phyloP scores from a whole-genome alignment of 2,797 vertebrate genomes.

The Cynopterus sphinx region DNA sequence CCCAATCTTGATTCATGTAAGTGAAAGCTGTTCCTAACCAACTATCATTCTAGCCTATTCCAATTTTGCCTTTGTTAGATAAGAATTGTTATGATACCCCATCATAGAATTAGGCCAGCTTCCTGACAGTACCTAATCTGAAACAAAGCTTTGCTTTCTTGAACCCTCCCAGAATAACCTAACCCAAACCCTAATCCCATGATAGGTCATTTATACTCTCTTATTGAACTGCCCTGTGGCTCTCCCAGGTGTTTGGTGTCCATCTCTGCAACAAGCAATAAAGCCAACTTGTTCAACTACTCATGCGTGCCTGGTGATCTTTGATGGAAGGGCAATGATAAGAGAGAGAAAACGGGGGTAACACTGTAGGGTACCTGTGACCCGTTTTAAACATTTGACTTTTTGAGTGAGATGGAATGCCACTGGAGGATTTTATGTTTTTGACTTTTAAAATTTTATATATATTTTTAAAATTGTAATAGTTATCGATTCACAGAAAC shows the following conservation, averaged over 20 bases:
- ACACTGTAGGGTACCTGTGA: background rate
- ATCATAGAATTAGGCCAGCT: background rate
- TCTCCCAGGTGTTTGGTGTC: background rate
- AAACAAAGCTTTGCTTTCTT: background rate
- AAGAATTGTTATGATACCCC: background rate
- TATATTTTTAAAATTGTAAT: background rate
- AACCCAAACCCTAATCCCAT: background rate
- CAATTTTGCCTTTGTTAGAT: background rate
- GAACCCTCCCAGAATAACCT: background rate
- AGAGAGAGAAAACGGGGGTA: background rate
- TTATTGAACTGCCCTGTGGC: background rate
- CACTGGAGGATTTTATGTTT: background rate
- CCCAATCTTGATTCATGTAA: background rate
- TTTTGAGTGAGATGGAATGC: background rate
- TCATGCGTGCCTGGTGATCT: background rate
- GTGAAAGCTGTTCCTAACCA: background rate
- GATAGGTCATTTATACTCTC: background rate
- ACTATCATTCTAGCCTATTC: background rate
- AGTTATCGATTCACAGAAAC: background rate
- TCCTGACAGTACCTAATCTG: background rate
- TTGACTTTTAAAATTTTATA: background rate
- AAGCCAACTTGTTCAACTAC: background rate
- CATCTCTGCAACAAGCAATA: background rate
- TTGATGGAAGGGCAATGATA: background rate
- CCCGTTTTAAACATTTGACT: background rate